phyloP scores from a whole-genome alignment of 2,888 invertebrate species.

The Trilocha varians region DNA sequence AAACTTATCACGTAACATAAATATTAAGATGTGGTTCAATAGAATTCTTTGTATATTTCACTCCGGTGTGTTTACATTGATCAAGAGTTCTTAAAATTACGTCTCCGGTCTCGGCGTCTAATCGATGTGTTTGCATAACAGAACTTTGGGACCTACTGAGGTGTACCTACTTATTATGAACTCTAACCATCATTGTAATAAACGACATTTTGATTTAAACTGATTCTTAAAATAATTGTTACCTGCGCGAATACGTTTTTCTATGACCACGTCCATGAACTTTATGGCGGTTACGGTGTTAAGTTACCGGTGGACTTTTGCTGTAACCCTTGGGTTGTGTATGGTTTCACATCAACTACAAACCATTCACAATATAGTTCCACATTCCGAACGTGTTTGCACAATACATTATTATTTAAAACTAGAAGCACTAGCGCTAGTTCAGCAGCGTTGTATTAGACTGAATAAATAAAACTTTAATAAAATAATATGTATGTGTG shows the following conservation, averaged over 20 bases:
- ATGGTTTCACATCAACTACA: too few relatives aligned
- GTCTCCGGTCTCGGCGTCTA: constrained; percentile 9
- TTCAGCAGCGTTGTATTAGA: too few relatives aligned
- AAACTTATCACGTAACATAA: not conserved
- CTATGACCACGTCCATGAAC: too few relatives aligned
- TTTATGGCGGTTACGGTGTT: not conserved
- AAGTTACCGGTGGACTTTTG: not conserved
- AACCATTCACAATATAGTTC: not conserved
- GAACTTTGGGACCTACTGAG: constrained; percentile 16
- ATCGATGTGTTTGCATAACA: constrained; percentile 28
- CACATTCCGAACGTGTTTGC: not conserved
- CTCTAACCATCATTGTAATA: not conserved
- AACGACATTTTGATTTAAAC: too few relatives aligned
- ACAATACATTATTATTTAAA: too few relatives aligned
- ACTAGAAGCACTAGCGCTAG: too few relatives aligned
- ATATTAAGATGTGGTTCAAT: not conserved
- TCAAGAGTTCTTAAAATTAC: constrained; percentile 27
- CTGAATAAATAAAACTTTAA: too few relatives aligned
- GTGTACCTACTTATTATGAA: not conserved
- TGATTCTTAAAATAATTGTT: too few relatives aligned
- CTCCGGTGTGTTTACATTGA: constrained; percentile 24
- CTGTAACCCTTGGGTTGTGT: not conserved
- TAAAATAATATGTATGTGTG: too few relatives aligned
- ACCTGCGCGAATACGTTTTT: too few relatives aligned
- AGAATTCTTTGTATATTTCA: not conserved